Evolutionary conservation across 2,797 vertebrate species (phyloP).

Genomic region (Darevskia mixta): DNA sequence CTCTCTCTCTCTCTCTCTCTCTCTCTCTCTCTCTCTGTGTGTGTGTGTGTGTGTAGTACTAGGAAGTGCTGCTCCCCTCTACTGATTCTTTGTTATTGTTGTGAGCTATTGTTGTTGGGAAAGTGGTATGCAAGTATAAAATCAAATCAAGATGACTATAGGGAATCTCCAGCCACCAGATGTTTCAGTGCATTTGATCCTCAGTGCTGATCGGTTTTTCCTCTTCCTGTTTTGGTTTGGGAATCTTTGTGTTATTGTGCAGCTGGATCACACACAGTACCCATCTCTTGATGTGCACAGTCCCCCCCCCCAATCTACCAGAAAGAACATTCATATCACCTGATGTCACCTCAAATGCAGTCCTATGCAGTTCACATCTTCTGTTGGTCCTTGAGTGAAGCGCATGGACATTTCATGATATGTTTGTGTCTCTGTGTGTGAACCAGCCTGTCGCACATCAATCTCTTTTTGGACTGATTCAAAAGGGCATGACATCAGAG

Average conservation of each 20-base stretch:
- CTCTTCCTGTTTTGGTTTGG: neutral
- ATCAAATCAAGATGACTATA: neutral
- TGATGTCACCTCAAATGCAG: neutral
- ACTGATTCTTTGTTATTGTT: too few relatives aligned
- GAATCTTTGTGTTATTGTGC: neutral
- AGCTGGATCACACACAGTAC: neutral
- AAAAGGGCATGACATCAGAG: too few relatives aligned
- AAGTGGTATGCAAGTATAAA: too few relatives aligned
- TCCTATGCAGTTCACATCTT: neutral
- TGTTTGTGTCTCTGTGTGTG: neutral
- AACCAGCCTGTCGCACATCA: neutral
- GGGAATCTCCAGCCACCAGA: neutral
- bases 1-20: too few relatives aligned
- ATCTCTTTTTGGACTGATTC: neutral
- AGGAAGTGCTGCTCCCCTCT: too few relatives aligned
- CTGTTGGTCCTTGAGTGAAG: neutral
- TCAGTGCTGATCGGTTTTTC: neutral
- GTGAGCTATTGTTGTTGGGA: too few relatives aligned
- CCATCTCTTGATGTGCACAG: neutral
- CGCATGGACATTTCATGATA: neutral
- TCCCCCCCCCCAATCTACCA: neutral
- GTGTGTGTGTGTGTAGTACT: too few relatives aligned
- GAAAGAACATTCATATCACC: neutral
- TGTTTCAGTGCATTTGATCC: neutral
- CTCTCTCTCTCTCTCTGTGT: too few relatives aligned